phyloP scores from a whole-genome alignment of 2,113 vertebrate genomes.

The Polypterus bichir region DNA sequence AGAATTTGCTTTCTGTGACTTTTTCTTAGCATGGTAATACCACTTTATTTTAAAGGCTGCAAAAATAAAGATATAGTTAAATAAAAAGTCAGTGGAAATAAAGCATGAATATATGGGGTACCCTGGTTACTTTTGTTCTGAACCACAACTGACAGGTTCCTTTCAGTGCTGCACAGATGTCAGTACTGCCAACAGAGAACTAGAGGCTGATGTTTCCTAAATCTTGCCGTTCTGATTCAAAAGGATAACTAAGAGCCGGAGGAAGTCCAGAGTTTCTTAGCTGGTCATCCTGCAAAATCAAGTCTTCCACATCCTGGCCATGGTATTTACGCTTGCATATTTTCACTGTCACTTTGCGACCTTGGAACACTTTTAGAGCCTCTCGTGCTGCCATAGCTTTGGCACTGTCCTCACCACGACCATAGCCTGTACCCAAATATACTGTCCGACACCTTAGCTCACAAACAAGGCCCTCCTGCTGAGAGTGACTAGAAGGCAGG shows the following conservation, averaged over 20 bases:
- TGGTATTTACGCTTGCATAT: constrained; percentile 77
- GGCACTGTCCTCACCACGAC: constrained; percentile 79
- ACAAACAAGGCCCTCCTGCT: constrained; percentile 89
- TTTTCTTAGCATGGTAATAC: too few relatives aligned
- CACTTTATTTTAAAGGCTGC: too few relatives aligned
- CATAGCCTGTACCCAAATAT: constrained; percentile 90
- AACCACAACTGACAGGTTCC: too few relatives aligned
- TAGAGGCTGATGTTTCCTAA: too few relatives aligned
- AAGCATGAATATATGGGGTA: too few relatives aligned
- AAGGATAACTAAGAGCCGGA: constrained; percentile 82
- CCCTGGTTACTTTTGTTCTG: too few relatives aligned
- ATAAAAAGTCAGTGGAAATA: too few relatives aligned
- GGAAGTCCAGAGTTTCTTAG: constrained; percentile 72
- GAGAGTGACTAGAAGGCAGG: constrained; percentile 75
- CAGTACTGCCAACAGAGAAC: too few relatives aligned
- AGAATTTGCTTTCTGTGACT: too few relatives aligned
- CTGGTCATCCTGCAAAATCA: constrained; percentile 83
- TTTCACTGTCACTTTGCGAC: constrained; percentile 84
- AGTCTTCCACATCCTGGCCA: constrained; percentile 81
- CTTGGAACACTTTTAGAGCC: constrained; percentile 87
- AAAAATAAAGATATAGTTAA: too few relatives aligned
- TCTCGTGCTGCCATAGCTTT: constrained; percentile 88
- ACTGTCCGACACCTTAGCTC: constrained; percentile 86
- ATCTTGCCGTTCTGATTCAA: constrained; percentile 32
- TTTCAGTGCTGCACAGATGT: too few relatives aligned